Evolutionary conservation across 2,113 vertebrate species (phyloP).

Genomic region (Recurvirostra avosetta): DNA sequence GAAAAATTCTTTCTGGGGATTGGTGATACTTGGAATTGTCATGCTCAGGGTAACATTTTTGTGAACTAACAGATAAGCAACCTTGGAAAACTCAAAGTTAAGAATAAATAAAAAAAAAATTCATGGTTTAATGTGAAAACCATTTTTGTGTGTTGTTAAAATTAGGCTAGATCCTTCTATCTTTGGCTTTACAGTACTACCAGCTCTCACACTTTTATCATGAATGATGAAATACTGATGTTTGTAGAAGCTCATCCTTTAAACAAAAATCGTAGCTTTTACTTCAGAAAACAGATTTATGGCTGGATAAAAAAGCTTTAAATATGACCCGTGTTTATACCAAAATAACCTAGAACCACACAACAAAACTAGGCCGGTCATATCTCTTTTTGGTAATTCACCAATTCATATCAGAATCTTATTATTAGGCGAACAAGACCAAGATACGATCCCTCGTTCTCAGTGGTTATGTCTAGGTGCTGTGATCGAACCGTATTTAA

Average conservation of each 20-base stretch:
- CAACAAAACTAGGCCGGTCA: background rate
- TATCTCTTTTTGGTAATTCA: background rate
- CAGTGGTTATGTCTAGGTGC: background rate
- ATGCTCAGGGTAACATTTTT: background rate
- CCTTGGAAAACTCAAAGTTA: background rate
- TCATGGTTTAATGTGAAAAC: background rate
- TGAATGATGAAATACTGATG: background rate
- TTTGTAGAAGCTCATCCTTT: background rate
- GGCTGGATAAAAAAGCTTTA: background rate
- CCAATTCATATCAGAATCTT: background rate
- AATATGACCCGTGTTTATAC: background rate
- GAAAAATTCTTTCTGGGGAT: background rate
- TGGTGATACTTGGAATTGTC: background rate
- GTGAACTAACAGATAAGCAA: constrained; percentile 4
- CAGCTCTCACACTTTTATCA: background rate
- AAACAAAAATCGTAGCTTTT: background rate
- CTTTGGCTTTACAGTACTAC: background rate
- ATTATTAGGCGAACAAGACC: background rate
- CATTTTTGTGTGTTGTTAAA: background rate
- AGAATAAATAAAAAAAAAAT: background rate
- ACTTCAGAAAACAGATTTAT: background rate
- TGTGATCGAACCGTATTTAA: background rate
- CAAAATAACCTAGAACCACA: background rate
- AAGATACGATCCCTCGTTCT: background rate
- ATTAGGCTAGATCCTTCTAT: background rate